Evolutionary conservation across 92 coral and sea anemone species (phyloP).

Genomic region (Pocillopora grandis): DNA sequence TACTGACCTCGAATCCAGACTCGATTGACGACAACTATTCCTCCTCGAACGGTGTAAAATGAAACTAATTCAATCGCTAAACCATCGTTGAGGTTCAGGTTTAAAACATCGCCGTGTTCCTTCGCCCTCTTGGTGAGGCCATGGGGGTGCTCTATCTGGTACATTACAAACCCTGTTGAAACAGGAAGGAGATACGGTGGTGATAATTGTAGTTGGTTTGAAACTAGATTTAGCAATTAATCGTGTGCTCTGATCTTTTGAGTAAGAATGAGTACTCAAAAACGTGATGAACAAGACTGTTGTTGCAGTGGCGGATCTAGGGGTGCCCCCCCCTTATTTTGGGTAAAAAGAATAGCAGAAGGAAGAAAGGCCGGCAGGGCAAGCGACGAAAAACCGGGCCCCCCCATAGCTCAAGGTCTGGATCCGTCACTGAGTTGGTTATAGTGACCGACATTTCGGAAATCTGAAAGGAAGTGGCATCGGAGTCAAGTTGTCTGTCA

Average conservation of each 20-base stretch:
- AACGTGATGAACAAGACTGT: no score
- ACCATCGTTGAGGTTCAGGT: constrained; percentile 58
- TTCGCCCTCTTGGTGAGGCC: constrained; percentile 50
- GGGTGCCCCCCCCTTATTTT: no score
- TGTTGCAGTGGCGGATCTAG: no score
- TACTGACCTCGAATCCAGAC: not conserved
- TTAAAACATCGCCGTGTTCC: constrained; percentile 57
- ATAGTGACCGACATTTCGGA: no score
- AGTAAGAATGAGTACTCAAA: no score
- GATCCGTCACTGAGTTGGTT: no score
- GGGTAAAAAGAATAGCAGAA: no score
- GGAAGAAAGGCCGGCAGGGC: no score
- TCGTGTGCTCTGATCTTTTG: not conserved
- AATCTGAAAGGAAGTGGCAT: no score
- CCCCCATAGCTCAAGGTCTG: no score
- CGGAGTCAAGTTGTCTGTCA: no score
- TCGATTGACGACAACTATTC: not conserved
- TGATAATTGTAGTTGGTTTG: not conserved
- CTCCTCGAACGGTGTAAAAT: constrained; percentile 52
- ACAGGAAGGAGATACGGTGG: not conserved
- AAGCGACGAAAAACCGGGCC: no score
- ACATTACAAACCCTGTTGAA: constrained; percentile 39
- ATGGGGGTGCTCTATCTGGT: constrained; percentile 38
- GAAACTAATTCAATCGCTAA: constrained; percentile 63
- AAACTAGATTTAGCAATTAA: not conserved